These are phyloP conservation scores for Crypturellus undulatus DNA, from an alignment of 2,113 vertebrate genomes.

Conservation along the genomic window DNA sequence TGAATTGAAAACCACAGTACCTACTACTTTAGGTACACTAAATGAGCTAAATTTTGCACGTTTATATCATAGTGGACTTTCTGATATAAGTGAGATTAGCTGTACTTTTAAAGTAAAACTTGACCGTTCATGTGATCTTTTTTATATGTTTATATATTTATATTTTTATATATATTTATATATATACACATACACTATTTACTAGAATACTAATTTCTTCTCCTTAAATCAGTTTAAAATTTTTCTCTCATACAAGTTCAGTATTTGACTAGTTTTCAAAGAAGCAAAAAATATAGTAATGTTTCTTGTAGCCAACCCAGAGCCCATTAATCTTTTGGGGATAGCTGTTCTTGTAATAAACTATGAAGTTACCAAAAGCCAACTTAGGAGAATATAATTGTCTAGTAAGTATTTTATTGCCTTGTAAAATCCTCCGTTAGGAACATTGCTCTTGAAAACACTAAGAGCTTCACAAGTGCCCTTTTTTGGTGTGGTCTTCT, in stretches of 20 bases:
- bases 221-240: neutral
- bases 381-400: conserved; percentile 17
- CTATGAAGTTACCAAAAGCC: neutral
- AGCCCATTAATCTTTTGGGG: neutral
- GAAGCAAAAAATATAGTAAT: neutral
- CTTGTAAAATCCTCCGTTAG: conserved; percentile 42
- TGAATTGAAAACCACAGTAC: neutral
- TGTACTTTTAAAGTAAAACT: neutral
- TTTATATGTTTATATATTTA: too few species aligned
- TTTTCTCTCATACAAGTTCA: neutral
- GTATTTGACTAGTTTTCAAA: neutral
- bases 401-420: conserved; percentile 23
- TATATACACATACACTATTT: neutral
- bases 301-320: neutral
- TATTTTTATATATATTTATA: too few species aligned
- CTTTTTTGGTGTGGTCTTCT: conserved; percentile 8
- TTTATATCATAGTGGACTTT: neutral
- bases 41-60: neutral
- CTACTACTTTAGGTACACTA: neutral
- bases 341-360: conserved; percentile 14
- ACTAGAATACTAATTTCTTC: neutral
- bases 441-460: neutral
- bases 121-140: neutral
- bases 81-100: neutral
- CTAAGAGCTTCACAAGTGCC: neutral